Evolutionary conservation across 2,113 vertebrate species (phyloP), one percentile per base, ranked within the genome.

Genomic region (Sitta europaea): DNA sequence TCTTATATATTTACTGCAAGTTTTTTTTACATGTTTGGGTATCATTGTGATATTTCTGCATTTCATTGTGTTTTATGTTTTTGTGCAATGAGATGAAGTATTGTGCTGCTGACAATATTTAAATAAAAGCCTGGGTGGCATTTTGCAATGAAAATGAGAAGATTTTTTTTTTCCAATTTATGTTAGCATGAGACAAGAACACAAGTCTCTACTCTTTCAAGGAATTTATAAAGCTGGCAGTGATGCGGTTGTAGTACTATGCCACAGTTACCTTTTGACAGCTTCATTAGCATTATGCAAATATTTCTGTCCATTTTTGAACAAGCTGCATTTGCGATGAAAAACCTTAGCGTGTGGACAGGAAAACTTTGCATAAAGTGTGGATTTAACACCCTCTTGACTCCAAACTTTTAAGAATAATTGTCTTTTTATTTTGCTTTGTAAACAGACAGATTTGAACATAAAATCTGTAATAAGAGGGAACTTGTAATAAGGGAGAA

Each of bases 391-490:
- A 71, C n/a, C 55, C 63, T 59, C 78, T 88, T 81, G 93, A 88
- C 90, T 94, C 66, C 38, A 83, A 91, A 57, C 91, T 97, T 95
- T 79, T 79, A 90, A 86, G 97, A 78, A 94, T 92, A 96, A 94
- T 98, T 96, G 95, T 96, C 86, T 97, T 98, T 97, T 96, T 96
- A 72, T 92, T 94, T 88, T 91, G 74, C 84, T 94, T 85, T 20
- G 57, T 88, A 96, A 95, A 90, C 97, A 97, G 94, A 97, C 92
- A 75, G 88, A 83, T 97, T 98, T 96, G 94, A 94, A 70, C 95
- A 93, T 96, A 95, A 96, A 96, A 97, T 97, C 96, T 97, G 94
- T 97, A 98, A 98, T 98, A 97, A 97, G 95, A 95, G 95, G 92
- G 92, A 96, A 90, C 95, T 97, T 96, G 96, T 97, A 98, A 98